Evolutionary conservation across 2,888 invertebrate genomes (phyloP).

Genomic region (Sympetrum striolatum): DNA sequence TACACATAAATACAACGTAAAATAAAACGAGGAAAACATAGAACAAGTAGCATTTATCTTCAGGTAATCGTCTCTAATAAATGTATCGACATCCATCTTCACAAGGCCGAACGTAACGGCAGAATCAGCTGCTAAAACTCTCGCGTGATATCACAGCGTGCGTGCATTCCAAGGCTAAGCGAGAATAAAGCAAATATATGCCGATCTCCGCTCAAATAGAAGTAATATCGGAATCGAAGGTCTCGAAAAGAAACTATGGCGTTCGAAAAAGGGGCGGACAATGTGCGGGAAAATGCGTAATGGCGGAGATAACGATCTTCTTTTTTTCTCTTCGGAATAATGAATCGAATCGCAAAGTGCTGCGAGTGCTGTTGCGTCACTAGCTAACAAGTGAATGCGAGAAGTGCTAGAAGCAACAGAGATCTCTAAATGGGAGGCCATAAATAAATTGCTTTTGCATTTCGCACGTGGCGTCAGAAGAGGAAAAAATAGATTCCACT

Average conservation of each 20-base stretch:
- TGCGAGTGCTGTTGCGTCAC: background rate
- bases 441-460: background rate
- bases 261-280: background rate
- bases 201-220: background rate
- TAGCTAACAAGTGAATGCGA: background rate
- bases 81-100: background rate
- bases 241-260: background rate
- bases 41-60: too few species aligned
- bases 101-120: background rate
- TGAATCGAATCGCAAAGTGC: background rate
- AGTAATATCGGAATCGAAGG: background rate
- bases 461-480: background rate
- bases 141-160: background rate
- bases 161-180: background rate
- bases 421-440: background rate
- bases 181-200: background rate
- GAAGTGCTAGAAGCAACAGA: background rate
- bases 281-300: background rate
- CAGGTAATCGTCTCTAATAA: too few species aligned
- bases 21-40: too few species aligned
- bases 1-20: too few species aligned
- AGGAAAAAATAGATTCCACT: too few species aligned
- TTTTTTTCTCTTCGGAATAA: background rate
- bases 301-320: background rate
- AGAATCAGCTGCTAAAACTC: background rate